Evolutionary conservation across 2,888 invertebrate species (phyloP), one percentile per base, ranked within the genome.

Genomic region (Proisotoma minuta): DNA sequence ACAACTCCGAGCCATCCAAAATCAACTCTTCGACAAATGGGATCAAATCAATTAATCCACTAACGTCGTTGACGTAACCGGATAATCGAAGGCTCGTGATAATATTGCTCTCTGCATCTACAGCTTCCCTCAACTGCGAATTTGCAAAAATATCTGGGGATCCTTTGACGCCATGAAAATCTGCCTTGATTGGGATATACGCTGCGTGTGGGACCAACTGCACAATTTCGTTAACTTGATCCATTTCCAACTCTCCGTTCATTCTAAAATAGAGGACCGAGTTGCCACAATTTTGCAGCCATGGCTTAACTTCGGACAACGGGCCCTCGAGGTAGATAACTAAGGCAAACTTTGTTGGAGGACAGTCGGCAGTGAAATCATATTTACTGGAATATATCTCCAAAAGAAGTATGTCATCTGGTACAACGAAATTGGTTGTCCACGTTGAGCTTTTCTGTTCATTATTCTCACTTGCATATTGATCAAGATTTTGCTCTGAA

Each of bases 11-110:
- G 2, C 64, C 60, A 23, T 57, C 49, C n/a, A 64, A 50, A 0
- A 53, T 53, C 10, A 64, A 40, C 40, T 60, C 64, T 39, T 64
- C 64, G 10, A 40, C 58, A 48, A 48, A 61, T 28, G 64, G 60
- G 39, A 54, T 54, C 12, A 52, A 54, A 8, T 64, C 60, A 10
- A 60, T 40, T 4, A 64, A 10, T 4, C 34, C 34, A 24, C 26
- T 22, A 12, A 64, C 28, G 3, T 34, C 29, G 0, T 57, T 60
- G 2, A 54, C 40, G 47, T 40, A 64, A 3, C 64, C 64, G 1
- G 64, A 64, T 24, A 64, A 57, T 53, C 51, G 34, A 1, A 64
- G 27, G 24, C 29, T 51, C 15, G 29, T 60, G 39, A 64, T 60
- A 28, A 57, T 43, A 18, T 64, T 57, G 40, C 60, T 56, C 2